Evolutionary conservation across 2,888 invertebrate species (phyloP), one percentile per base, ranked within the genome.

Genomic region (Lasioglossum lativentre): DNA sequence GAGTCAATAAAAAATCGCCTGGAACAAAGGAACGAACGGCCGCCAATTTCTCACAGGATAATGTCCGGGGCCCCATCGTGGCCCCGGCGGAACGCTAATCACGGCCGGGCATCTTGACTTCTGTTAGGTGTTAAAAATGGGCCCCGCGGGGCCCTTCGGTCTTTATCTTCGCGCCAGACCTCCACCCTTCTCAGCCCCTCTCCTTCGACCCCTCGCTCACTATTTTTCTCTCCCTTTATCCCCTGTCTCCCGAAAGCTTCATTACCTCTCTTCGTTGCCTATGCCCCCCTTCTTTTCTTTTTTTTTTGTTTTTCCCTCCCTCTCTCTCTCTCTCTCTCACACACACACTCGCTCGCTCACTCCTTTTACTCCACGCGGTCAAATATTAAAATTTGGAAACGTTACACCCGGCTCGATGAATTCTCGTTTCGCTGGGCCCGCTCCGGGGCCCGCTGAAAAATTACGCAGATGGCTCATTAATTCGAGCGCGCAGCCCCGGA

Each of bases 101-200:
- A 93, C 89, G 91, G 84, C 84, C 85, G 87, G 86, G 90, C 92
- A 94, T 94, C 94, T 94, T 88, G 93, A 94, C 94, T 94, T 92
- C 93, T 93, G 93, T 93, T 91, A 92, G 93, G 92, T 93, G 93
- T 93, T 93, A 93, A 93, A 93, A 94, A 94, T 94, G 93, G 89
- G 89, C 90, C 90, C 91, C 92, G 88, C 90, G 91, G 91, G 91
- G 89, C 90, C 86, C 91, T 86, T 77, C 85, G 90, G 82, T 87
- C 90, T 92, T 92, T 92, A 92, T 93, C 92, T n/a, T 91, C 89
- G 91, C 89, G 88, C 90, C 84, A 70, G 82, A 34, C 63, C 66
- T 73, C n/a, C 78, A 80, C 63, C 30, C 63, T 74, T 79, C 76
- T 76, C 81, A 34, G 66, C 83, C 68, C 68, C 12, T 40, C 23